phyloP scores from a whole-genome alignment of 2,888 invertebrate species.

The Tubulanus polymorphus region DNA sequence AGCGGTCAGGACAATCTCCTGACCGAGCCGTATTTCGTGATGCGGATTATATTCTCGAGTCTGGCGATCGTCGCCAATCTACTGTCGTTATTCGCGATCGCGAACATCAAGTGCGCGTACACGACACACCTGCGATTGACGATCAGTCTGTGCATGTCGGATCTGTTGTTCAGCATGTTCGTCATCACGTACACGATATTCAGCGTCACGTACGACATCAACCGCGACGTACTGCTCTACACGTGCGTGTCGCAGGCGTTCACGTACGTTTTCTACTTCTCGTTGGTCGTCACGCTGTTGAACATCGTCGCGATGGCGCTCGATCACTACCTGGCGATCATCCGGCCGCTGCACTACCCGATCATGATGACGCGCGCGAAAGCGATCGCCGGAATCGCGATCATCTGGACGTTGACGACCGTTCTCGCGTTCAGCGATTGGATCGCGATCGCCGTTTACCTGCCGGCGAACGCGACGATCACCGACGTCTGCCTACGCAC shows the following conservation, averaged over 20 bases:
- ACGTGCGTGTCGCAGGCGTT: conserved; percentile 27
- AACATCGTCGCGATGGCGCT: conserved; percentile 34
- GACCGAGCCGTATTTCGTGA: conserved; percentile 25
- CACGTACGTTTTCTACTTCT: conserved; percentile 27
- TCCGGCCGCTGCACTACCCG: conserved; percentile 29
- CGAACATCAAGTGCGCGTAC: conserved; percentile 27
- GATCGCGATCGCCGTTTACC: conserved; percentile 12
- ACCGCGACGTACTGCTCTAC: conserved; percentile 10
- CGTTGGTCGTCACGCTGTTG: conserved; percentile 32
- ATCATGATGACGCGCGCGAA: conserved; percentile 22
- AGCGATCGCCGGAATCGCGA: conserved; percentile 24
- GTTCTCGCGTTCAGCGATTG: conserved; percentile 28
- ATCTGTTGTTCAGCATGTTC: conserved; percentile 33
- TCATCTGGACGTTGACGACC: conserved; percentile 28
- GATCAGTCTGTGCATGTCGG: conserved; percentile 33
- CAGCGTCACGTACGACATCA: conserved; percentile 16
- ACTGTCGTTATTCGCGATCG: conserved; percentile 37
- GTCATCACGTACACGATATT: conserved; percentile 31
- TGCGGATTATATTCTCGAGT: conserved; percentile 26
- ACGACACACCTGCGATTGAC: conserved; percentile 38
- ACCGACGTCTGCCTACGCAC: conserved; percentile 39
- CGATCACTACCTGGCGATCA: conserved; percentile 37
- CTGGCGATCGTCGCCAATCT: conserved; percentile 32
- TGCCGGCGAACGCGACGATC: conserved; percentile 11
- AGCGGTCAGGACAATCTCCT: conserved; percentile 15